A percentile compares a stretch with the other conserved stretches of the same genome.
phyloP scores from a whole-genome alignment of 2,113 vertebrate genomes.

The Sapayoa aenigma region DNA sequence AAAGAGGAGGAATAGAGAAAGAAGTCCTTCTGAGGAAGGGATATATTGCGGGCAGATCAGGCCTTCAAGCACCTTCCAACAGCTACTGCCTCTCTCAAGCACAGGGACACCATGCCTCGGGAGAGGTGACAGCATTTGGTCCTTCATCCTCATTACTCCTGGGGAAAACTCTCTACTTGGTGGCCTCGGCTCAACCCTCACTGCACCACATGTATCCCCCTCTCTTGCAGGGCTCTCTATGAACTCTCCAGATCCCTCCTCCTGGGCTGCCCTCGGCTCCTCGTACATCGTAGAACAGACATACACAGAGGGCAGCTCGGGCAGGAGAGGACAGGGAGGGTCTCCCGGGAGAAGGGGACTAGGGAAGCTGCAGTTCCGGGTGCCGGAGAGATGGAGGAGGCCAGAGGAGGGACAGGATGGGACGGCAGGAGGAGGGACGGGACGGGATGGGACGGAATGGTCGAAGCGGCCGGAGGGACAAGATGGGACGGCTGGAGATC shows the following conservation, averaged over 20 bases:
- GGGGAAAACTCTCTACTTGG: background rate
- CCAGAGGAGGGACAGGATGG: background rate
- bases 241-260: background rate
- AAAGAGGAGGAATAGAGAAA: background rate
- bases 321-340: background rate
- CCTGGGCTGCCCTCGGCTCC: background rate
- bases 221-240: background rate
- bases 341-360: background rate
- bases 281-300: background rate
- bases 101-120: background rate
- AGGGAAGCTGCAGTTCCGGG: fast-evolving
- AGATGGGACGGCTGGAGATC: background rate
- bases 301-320: fast-evolving
- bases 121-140: background rate
- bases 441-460: too few species aligned
- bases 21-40: background rate
- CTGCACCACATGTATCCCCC: background rate
- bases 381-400: background rate
- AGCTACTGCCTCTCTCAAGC: background rate
- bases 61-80: background rate
- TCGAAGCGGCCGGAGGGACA: background rate
- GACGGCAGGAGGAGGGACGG: background rate
- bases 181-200: background rate
- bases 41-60: background rate
- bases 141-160: background rate